Evolutionary conservation across 2,888 invertebrate species (phyloP).

Genomic region (Galeopsomyia nigrocyanea): DNA sequence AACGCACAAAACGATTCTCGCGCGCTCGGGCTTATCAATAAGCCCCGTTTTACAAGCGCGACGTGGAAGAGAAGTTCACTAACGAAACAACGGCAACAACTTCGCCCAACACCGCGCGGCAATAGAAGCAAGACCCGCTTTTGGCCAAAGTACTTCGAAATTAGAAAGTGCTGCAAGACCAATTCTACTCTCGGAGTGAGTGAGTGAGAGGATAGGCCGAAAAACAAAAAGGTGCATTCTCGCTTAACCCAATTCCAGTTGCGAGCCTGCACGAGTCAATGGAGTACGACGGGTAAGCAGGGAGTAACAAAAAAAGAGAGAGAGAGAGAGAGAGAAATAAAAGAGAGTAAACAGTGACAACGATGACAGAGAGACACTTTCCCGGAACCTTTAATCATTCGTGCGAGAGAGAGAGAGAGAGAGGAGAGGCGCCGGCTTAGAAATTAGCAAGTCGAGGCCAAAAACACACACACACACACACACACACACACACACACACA

Average conservation of each 20-base stretch:
- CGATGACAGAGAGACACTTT: conserved; percentile 28
- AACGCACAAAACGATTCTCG: too few species aligned
- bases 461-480: background rate
- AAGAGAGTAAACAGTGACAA: background rate
- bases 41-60: too few species aligned
- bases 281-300: background rate
- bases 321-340: conserved; percentile 1
- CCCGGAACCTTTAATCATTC: conserved; percentile 39
- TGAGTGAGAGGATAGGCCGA: background rate
- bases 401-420: conserved; percentile 1
- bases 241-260: conserved; percentile 40
- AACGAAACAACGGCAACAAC: too few species aligned
- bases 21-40: too few species aligned
- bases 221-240: conserved; percentile 16
- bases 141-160: conserved; percentile 15
- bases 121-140: background rate
- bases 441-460: conserved; percentile 40
- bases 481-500: too few species aligned
- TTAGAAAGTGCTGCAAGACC: conserved; percentile 26
- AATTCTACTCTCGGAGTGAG: background rate
- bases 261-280: conserved; percentile 1
- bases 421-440: conserved; percentile 9
- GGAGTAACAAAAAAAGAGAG: background rate
- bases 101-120: too few species aligned
- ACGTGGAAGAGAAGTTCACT: too few species aligned